Percentiles rank a stretch among this genome's conserved stretches.
Evolutionary conservation across 2,888 invertebrate species (phyloP).

Genomic region (Zeuzera pyrina): DNA sequence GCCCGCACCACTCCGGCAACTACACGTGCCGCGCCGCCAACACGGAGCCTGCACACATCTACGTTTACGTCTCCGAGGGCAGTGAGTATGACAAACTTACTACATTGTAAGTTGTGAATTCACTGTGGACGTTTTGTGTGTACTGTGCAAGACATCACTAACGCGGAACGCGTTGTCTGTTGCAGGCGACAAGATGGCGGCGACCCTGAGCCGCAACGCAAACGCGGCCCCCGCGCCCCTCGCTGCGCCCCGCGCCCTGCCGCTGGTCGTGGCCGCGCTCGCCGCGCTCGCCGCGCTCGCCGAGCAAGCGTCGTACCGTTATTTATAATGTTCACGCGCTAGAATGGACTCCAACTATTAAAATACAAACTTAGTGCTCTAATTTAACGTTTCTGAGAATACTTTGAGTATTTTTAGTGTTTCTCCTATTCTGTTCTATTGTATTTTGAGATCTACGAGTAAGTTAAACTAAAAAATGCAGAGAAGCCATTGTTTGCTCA

Average conservation of each 20-base stretch:
- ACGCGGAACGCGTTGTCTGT: constrained; percentile 17
- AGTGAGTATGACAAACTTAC: constrained; percentile 38
- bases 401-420: too few species aligned
- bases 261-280: too few species aligned
- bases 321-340: too few species aligned
- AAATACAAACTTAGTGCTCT: too few species aligned
- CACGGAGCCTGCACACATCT: constrained; percentile 90
- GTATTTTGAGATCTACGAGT: too few species aligned
- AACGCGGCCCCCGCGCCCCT: constrained; percentile 12
- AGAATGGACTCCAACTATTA: too few species aligned
- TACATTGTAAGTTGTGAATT: neutral
- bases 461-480: too few species aligned
- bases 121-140: neutral
- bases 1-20: constrained; percentile 90
- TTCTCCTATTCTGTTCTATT: too few species aligned
- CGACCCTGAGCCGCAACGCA: constrained; percentile 85
- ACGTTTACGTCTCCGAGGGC: constrained; percentile 94
- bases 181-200: constrained; percentile 92
- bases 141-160: neutral
- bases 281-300: too few species aligned
- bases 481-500: too few species aligned
- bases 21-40: constrained; percentile 93
- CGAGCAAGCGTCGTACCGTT: too few species aligned
- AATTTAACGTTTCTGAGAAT: too few species aligned
- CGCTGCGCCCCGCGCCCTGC: constrained; percentile 10